A percentile compares a stretch with the other conserved stretches of the same genome.
These are phyloP conservation scores for Xestia c-nigrum DNA, from an alignment of 2,888 invertebrate species.

Conservation along the genomic window DNA sequence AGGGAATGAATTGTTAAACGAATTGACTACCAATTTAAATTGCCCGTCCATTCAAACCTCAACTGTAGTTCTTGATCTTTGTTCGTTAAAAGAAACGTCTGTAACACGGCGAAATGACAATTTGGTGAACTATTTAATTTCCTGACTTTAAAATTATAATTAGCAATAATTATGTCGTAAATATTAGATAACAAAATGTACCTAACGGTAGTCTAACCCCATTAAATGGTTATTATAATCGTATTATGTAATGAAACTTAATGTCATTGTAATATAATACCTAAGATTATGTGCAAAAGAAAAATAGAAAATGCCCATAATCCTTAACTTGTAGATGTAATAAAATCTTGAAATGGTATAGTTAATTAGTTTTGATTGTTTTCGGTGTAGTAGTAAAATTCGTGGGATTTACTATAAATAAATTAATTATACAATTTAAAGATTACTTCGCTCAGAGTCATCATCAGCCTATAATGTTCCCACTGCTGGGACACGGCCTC, in stretches of 20 bases:
- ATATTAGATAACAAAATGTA: background rate
- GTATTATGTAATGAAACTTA: background rate
- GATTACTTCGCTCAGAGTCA: no score
- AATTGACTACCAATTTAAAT: background rate
- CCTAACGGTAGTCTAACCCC: background rate
- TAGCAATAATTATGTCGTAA: background rate
- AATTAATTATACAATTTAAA: no score
- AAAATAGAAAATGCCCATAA: slow-evolving; percentile 1
- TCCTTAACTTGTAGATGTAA: background rate
- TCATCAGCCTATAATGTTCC: no score
- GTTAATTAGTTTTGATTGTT: slow-evolving; percentile 15
- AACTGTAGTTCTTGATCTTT: background rate
- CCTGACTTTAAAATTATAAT: background rate
- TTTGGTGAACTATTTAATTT: background rate
- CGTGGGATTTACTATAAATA: background rate
- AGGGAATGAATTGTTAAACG: background rate
- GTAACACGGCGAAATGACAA: background rate
- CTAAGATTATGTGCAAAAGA: slow-evolving; percentile 7
- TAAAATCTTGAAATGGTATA: background rate
- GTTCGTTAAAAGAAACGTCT: background rate
- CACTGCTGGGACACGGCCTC: no score
- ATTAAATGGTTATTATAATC: background rate
- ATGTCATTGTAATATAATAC: background rate
- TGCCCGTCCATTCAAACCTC: background rate
- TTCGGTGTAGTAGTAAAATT: slow-evolving; percentile 16